These are phyloP conservation scores for Silurus aristotelis DNA, from an alignment of 2,797 vertebrate genomes.

Conservation along the genomic window DNA sequence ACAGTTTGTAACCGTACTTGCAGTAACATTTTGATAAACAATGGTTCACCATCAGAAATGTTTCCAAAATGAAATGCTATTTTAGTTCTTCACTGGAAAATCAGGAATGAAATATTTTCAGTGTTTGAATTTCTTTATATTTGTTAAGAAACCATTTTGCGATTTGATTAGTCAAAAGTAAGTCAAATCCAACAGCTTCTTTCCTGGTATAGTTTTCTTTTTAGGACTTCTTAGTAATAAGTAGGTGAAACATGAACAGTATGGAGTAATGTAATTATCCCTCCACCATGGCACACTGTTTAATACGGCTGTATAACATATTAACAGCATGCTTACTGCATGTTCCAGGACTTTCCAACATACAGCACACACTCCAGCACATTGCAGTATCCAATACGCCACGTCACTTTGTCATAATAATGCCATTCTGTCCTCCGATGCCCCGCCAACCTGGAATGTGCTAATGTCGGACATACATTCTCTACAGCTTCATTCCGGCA, in stretches of 20 bases:
- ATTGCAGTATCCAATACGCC: neutral
- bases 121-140: neutral
- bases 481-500: slow-evolving; percentile 39
- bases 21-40: neutral
- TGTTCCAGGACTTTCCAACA: neutral
- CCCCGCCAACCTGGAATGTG: slow-evolving; percentile 25
- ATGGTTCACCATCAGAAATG: neutral
- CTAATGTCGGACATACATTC: slow-evolving; percentile 41
- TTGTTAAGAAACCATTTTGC: neutral
- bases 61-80: neutral
- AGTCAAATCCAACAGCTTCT: neutral
- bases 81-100: neutral
- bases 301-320: neutral
- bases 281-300: neutral
- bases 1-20: neutral
- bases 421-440: slow-evolving; percentile 17
- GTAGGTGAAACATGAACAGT: neutral
- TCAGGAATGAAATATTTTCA: neutral
- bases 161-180: neutral
- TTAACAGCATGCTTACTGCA: neutral
- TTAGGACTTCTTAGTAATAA: neutral
- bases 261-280: neutral
- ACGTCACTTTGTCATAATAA: slow-evolving; percentile 17
- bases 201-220: neutral
- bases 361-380: slow-evolving; percentile 2